These are phyloP conservation scores for Lithophane ornitopus DNA, from an alignment of 2,888 invertebrate species.

Conservation along the genomic window DNA sequence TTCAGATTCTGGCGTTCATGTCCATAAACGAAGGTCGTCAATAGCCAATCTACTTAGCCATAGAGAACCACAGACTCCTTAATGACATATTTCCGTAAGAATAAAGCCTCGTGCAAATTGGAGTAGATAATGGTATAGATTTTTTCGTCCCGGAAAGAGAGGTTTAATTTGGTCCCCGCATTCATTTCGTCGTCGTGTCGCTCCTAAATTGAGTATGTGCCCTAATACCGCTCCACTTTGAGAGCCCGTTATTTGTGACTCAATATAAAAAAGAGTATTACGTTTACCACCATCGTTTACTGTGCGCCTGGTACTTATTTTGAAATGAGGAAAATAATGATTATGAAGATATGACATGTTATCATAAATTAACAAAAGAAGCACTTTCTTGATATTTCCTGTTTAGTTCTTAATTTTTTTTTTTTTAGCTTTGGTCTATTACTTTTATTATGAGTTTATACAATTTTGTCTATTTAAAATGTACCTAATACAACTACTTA, in stretches of 20 bases:
- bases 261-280: constrained; percentile 55
- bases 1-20: not conserved
- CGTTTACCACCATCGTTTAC: constrained; percentile 41
- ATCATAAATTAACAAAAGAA: constrained; percentile 2
- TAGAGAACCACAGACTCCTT: not conserved
- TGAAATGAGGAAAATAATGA: constrained; percentile 8
- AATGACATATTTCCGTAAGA: not conserved
- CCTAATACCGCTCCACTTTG: constrained; percentile 49
- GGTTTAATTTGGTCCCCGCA: constrained; percentile 54
- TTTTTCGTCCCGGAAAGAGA: constrained; percentile 45
- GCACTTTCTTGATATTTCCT: too few species aligned
- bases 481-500: too few species aligned
- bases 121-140: constrained; percentile 37
- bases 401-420: not conserved
- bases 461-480: too few species aligned
- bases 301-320: constrained; percentile 42
- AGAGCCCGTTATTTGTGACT: constrained; percentile 53
- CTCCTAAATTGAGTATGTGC: constrained; percentile 60
- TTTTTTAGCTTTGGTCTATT: too few species aligned
- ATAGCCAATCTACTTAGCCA: constrained; percentile 6
- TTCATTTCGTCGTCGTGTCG: constrained; percentile 52
- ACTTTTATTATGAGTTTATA: too few species aligned
- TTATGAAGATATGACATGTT: not conserved
- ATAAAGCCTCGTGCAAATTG: constrained; percentile 33
- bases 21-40: not conserved